phyloP scores from a whole-genome alignment of 2,888 invertebrate genomes.

The Drosophila birchii region DNA sequence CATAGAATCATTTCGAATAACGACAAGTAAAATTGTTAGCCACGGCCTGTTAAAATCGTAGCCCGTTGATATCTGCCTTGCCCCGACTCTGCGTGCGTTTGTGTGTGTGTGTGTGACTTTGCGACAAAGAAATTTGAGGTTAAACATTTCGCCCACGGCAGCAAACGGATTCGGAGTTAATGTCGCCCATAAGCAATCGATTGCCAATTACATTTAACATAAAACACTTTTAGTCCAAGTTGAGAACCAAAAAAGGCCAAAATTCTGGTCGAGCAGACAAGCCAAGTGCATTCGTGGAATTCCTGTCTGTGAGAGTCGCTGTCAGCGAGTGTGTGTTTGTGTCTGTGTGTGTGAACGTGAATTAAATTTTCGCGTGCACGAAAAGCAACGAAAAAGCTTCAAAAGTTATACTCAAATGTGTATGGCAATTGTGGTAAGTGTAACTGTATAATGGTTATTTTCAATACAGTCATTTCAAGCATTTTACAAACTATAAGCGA shows the following conservation, averaged over 20 bases:
- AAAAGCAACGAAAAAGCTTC: slow-evolving; percentile 71
- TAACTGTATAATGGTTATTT: neutral
- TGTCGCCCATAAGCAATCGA: slow-evolving; percentile 51
- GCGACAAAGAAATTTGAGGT: slow-evolving; percentile 67
- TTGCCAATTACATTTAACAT: slow-evolving; percentile 30
- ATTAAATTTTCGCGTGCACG: slow-evolving; percentile 59
- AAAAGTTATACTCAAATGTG: slow-evolving; percentile 87
- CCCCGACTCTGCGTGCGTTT: slow-evolving; percentile 8
- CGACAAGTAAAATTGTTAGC: slow-evolving; percentile 1
- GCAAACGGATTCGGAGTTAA: slow-evolving; percentile 64
- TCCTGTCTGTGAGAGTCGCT: slow-evolving; percentile 40
- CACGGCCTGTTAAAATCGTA: neutral
- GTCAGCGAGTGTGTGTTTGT: slow-evolving; percentile 35
- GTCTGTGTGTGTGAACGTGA: slow-evolving; percentile 57
- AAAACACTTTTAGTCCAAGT: slow-evolving; percentile 60
- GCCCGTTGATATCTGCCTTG: slow-evolving; percentile 18
- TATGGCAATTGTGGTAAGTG: slow-evolving; percentile 94
- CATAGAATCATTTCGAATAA: neutral
- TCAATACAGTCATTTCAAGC: slow-evolving; percentile 3
- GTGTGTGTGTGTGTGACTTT: slow-evolving; percentile 25
- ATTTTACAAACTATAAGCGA: neutral
- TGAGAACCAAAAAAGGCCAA: slow-evolving; percentile 3
- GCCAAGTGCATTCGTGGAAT: slow-evolving; percentile 51
- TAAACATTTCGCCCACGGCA: slow-evolving; percentile 67
- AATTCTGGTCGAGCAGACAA: slow-evolving; percentile 35